Conservation (phyloP, 2,797 vertebrate genomes). For the Selene dorsalis region DNA sequence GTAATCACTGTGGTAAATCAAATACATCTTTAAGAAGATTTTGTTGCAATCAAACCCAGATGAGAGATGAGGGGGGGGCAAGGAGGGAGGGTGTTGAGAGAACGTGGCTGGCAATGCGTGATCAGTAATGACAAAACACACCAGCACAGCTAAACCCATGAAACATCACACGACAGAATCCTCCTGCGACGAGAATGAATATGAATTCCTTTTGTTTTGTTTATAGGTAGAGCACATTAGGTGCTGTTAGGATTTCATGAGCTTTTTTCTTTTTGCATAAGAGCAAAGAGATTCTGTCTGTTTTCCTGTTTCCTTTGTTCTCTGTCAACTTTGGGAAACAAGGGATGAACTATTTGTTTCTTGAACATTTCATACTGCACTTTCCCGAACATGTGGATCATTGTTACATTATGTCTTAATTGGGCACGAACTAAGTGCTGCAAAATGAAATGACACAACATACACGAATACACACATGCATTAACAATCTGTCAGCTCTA, state of each 20-base stretch:
- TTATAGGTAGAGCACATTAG: not conserved
- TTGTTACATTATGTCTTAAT: not conserved
- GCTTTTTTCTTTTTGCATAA: conserved; percentile 1
- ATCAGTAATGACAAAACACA: conserved; percentile 17
- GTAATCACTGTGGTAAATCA: conserved; percentile 7
- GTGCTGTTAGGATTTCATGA: not conserved
- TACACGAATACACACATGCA: no score
- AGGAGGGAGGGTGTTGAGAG: not conserved
- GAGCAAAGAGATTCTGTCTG: not conserved
- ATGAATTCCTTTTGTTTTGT: not conserved
- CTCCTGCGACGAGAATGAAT: conserved; percentile 6
- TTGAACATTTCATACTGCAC: not conserved
- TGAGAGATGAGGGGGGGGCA: not conserved
- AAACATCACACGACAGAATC: not conserved
- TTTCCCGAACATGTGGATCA: not conserved
- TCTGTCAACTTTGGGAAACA: not conserved
- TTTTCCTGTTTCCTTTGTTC: conserved; percentile 22
- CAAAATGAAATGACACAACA: conserved; percentile 3
- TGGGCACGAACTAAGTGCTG: not conserved
- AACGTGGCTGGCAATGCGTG: not conserved
- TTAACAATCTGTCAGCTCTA: conserved; percentile 6
- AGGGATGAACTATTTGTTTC: not conserved
- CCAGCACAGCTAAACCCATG: not conserved
- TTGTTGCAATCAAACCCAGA: not conserved
- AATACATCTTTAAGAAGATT: not conserved